Base-by-base conservation (phyloP, 2,888 invertebrate species). In the Chrysolina americana region DNA sequence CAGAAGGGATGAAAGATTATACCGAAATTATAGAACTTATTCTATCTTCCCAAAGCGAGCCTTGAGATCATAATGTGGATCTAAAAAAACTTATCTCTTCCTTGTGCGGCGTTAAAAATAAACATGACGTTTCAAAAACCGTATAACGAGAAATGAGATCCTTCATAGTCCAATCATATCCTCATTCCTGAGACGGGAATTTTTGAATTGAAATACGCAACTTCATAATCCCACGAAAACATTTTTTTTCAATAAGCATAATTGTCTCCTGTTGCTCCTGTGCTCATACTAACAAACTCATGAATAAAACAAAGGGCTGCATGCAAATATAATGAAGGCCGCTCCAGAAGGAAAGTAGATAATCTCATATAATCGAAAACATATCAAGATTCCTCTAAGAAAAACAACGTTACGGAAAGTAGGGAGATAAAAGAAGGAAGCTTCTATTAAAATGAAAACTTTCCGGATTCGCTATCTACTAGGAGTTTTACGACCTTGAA, bases 331-430 rank as follows among this genome's bases (percentile, higher is more conserved):
- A 73, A 73, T 73, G 65, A 62, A 65, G 65, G 59, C 47, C 48
- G 59, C 53, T 70, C 65, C 19, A 48, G 41, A 73, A 65, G 62
- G 70, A 65, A 53, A 56, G 64, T 48, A 70, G 70, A 73, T 73
- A 73, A 73, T 73, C 59, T 70, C 65, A 70, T 73, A 70, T 70
- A 70, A 73, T 73, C 73, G 73, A 73, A 73, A 73, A 73, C 73
- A 73, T 64, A 73, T 73, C 69, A 73, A 73, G 73, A 73, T 70
- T 73, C 70, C 41, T 17, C 53, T 13, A 66, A 73, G 73, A 65
- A 73, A 73, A 73, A 73, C 68, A 68, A 65, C 62, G 65, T 65
- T 56, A 41, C 41, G 19, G 21, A 21, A 47, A 66, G 71, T 68
- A 73, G 23, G 68, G 66, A 73, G 63, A 73, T 73, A 73, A 68